Base-by-base conservation (phyloP, 2,113 vertebrate species). In the Arenaria interpres region DNA sequence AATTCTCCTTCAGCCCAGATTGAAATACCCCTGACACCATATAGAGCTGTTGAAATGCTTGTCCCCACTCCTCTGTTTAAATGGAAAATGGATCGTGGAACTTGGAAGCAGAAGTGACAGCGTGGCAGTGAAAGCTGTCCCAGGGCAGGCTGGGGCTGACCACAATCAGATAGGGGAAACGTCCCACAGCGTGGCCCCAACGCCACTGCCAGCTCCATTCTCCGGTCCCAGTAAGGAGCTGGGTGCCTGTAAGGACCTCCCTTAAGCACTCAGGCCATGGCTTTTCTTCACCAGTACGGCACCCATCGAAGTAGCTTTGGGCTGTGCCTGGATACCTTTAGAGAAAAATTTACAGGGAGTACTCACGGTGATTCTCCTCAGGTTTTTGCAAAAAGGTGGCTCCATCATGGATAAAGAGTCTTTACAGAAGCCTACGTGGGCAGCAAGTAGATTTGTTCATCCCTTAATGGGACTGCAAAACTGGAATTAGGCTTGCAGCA, bases 291-390 rank as follows among this genome's bases (percentile, higher is more conserved):
- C 39, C n/a, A 45, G 21, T 10, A 33, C 0, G 0, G 15, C 46
- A 45, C 5, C 22, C 17, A 25, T 23, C 0, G 0, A 54, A 75
- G 14, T 2, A 84, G 14, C 24, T 69, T 64, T 33, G 35, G 28
- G 21, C 25, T 87, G 51, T 28, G 64, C 39, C 75, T 37, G 6
- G 33, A 43, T 28, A n/a, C 20, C 16, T 57, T 11, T 10, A 79
- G 54, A 67, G 75, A 56, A 81, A 90, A 60, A 67, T 3, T 3
- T 35, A 39, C 28, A 71, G 16, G 37, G 30, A 64, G 19, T 13
- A 10, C 18, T 59, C 37, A 13, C 32, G 46, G 60, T 20, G 32
- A 54, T 57, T 69, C 37, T 84, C 23, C 25, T 39, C 77, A 74
- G 20, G 6, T 90, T 48, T 8, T 1, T 85, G 74, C 32, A 41